phyloP scores from a whole-genome alignment of 2,888 invertebrate genomes.

The Chymomyza amoena region DNA sequence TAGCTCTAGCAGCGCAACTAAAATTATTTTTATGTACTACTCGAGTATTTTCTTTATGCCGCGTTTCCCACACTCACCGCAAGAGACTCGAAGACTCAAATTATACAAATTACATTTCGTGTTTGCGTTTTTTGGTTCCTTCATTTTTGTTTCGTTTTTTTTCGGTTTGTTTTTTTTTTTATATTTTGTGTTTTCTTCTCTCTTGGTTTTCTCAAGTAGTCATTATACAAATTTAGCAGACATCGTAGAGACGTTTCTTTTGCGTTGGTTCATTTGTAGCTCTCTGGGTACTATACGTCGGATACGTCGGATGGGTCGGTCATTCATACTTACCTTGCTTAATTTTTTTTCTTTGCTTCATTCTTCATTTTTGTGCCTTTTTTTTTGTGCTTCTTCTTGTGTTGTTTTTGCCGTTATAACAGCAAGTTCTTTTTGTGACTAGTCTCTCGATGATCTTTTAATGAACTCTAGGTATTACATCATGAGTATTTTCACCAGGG shows the following conservation, averaged over 20 bases:
- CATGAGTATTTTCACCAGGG: not conserved
- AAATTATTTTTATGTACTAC: not conserved
- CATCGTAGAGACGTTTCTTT: conserved; percentile 60
- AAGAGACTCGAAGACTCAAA: conserved; percentile 60
- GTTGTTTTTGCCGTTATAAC: conserved; percentile 58
- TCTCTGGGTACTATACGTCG: conserved; percentile 27
- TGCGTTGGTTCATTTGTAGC: conserved; percentile 16
- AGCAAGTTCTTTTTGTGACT: conserved; percentile 14
- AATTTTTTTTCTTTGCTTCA: not conserved
- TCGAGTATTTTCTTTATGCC: conserved; percentile 52
- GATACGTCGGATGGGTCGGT: conserved; percentile 56
- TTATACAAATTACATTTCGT: conserved; percentile 73
- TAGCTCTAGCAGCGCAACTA: not conserved
- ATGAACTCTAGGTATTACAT: conserved; percentile 45
- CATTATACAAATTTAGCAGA: conserved; percentile 67
- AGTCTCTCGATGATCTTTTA: conserved; percentile 42
- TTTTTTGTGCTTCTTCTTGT: too few relatives aligned
- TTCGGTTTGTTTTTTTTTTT: conserved; percentile 14
- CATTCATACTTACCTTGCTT: conserved; percentile 40
- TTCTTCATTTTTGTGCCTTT: too few relatives aligned
- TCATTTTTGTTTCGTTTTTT: conserved; percentile 19
- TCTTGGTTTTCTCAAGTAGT: conserved; percentile 65
- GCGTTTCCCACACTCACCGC: conserved; percentile 60
- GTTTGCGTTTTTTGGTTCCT: conserved; percentile 44
- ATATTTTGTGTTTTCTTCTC: conserved; percentile 17